phyloP scores from a whole-genome alignment of 2,888 invertebrate genomes.

The Hyposoter dolosus region DNA sequence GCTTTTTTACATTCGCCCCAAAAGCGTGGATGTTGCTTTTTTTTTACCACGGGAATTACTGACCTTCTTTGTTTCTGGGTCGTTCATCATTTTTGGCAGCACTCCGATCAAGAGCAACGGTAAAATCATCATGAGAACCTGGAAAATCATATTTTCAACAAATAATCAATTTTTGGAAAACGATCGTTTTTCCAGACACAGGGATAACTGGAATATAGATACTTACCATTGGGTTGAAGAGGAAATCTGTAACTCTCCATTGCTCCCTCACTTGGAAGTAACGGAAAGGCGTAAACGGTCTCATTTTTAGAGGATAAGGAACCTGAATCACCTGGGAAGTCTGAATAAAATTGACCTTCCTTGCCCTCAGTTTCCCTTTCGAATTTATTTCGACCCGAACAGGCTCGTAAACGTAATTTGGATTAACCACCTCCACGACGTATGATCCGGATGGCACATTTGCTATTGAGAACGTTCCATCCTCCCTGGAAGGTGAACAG shows the following conservation, averaged over 20 bases:
- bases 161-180: background rate
- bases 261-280: conserved; percentile 98
- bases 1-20: background rate
- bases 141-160: conserved; percentile 70
- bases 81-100: conserved; percentile 98
- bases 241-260: conserved; percentile 98
- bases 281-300: conserved; percentile 91
- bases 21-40: background rate
- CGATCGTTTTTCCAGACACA: background rate
- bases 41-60: conserved; percentile 30
- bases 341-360: conserved; percentile 97
- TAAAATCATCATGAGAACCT: conserved; percentile 97
- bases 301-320: conserved; percentile 96
- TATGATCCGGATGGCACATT: conserved; percentile 97
- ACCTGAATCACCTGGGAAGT: conserved; percentile 95
- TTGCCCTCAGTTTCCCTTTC: conserved; percentile 97
- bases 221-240: conserved; percentile 96
- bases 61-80: conserved; percentile 97
- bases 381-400: conserved; percentile 98
- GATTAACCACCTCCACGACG: conserved; percentile 95
- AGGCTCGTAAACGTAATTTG: conserved; percentile 97
- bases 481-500: conserved; percentile 88
- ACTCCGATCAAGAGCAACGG: conserved; percentile 96
- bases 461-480: conserved; percentile 95
- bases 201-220: background rate